Percentiles rank a stretch among this genome's conserved stretches.
These are phyloP conservation scores for Coryphaenoides rupestris DNA, from an alignment of 2,113 vertebrate genomes.

Conservation along the genomic window DNA sequence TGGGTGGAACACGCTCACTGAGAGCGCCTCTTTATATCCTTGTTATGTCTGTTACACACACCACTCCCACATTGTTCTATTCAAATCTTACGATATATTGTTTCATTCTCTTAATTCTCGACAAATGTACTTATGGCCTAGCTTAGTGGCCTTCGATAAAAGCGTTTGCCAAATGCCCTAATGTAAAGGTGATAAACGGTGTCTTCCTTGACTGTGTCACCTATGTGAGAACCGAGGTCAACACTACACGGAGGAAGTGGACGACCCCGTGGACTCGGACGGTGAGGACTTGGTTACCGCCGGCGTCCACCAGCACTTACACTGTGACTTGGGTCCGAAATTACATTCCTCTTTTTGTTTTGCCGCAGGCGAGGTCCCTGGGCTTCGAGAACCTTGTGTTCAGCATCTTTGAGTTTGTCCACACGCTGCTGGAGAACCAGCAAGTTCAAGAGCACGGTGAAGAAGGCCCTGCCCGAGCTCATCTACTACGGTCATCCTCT, in stretches of 20 bases:
- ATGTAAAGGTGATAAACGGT: background rate
- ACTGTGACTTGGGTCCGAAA: background rate
- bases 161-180: too few species aligned
- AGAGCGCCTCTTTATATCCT: constrained; percentile 98
- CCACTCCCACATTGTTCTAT: too few species aligned
- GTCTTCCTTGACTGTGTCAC: constrained; percentile 78
- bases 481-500: constrained; percentile 97
- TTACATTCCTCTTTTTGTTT: background rate
- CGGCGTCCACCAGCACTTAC: background rate
- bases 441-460: constrained; percentile 96
- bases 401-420: constrained; percentile 98
- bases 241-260: constrained; percentile 97
- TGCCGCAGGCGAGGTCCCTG: constrained; percentile 87
- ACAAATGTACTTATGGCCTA: too few species aligned
- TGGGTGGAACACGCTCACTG: constrained; percentile 97
- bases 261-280: constrained; percentile 95
- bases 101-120: too few species aligned
- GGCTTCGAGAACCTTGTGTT: constrained; percentile 98
- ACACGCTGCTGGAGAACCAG: constrained; percentile 93
- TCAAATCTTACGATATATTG: too few species aligned
- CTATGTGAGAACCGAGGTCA: constrained; percentile 98
- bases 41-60: constrained; percentile 38
- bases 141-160: too few species aligned
- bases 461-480: constrained; percentile 93
- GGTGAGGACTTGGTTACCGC: constrained; percentile 73